These are phyloP conservation scores for Karalla daura DNA, from an alignment of 2,797 vertebrate genomes.

Conservation along the genomic window DNA sequence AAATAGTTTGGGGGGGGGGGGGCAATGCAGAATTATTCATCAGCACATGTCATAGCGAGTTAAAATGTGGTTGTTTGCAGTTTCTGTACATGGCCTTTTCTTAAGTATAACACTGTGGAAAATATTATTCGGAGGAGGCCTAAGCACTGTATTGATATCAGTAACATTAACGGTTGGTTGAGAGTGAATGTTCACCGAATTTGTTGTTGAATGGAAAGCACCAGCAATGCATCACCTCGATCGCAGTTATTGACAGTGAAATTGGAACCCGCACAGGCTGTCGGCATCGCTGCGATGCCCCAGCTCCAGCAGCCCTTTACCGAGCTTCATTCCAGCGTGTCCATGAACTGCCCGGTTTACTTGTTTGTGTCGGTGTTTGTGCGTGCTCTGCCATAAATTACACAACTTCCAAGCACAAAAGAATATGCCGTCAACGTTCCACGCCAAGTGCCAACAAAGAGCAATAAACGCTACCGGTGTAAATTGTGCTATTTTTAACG, in stretches of 20 bases:
- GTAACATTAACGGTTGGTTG: no score
- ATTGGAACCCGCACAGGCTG: neutral
- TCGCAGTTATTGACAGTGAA: neutral
- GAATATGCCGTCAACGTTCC: neutral
- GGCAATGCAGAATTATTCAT: no score
- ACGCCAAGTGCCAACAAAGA: slow-evolving; percentile 48
- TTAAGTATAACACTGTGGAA: no score
- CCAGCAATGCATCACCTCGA: neutral
- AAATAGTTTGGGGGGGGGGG: no score
- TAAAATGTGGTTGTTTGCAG: no score
- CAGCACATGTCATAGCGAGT: no score
- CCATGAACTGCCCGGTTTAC: neutral
- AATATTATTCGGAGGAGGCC: no score
- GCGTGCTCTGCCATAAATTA: neutral
- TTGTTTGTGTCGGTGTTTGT: neutral
- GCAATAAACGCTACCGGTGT: slow-evolving; percentile 35
- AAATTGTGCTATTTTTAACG: neutral
- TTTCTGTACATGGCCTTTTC: no score
- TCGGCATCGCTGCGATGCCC: slow-evolving; percentile 23
- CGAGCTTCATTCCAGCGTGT: neutral
- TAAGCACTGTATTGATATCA: neutral
- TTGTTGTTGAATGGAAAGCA: neutral
- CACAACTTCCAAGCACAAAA: slow-evolving; percentile 8
- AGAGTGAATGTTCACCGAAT: neutral
- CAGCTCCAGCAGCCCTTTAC: slow-evolving; percentile 11